A percentile compares a stretch with the other conserved stretches of the same genome.
phyloP scores from a whole-genome alignment of 53 echinoderm and acorn worm genomes.

The Temnopleurus reevesii region DNA sequence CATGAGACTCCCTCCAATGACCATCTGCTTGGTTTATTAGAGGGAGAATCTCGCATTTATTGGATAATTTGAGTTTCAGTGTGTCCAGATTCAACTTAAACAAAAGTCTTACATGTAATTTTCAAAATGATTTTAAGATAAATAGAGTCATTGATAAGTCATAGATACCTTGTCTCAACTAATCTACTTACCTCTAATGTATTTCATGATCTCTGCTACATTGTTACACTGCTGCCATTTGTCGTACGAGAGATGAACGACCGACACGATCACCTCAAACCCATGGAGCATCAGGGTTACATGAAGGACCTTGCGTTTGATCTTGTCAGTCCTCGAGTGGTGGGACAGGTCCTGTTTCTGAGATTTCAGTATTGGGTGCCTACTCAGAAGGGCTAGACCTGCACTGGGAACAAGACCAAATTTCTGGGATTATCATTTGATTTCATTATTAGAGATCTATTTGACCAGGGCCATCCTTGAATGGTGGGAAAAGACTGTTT shows the following conservation, averaged over 20 bases:
- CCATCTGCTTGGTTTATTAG: no score
- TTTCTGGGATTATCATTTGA: no score
- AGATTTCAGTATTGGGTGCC: constrained; percentile 65
- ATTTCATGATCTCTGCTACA: constrained; percentile 77
- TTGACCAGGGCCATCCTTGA: constrained; percentile 69
- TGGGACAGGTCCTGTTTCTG: constrained; percentile 64
- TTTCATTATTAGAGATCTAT: no score
- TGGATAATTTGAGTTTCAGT: no score
- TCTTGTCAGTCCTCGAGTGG: constrained; percentile 68
- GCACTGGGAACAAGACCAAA: not conserved
- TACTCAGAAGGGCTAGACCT: constrained; percentile 83
- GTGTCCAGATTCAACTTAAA: no score
- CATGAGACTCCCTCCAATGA: no score
- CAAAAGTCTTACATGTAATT: no score
- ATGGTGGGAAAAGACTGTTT: constrained; percentile 66
- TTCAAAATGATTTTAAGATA: no score
- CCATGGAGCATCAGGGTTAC: constrained; percentile 34
- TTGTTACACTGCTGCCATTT: constrained; percentile 83
- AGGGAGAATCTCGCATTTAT: no score
- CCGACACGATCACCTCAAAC: constrained; percentile 58
- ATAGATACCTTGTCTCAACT: not conserved
- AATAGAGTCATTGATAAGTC: no score
- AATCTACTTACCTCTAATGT: constrained; percentile 65
- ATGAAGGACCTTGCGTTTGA: constrained; percentile 67
- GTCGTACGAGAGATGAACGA: constrained; percentile 81